Evolutionary conservation across 2,888 invertebrate genomes (phyloP).

Genomic region (Halocaridina rubra): DNA sequence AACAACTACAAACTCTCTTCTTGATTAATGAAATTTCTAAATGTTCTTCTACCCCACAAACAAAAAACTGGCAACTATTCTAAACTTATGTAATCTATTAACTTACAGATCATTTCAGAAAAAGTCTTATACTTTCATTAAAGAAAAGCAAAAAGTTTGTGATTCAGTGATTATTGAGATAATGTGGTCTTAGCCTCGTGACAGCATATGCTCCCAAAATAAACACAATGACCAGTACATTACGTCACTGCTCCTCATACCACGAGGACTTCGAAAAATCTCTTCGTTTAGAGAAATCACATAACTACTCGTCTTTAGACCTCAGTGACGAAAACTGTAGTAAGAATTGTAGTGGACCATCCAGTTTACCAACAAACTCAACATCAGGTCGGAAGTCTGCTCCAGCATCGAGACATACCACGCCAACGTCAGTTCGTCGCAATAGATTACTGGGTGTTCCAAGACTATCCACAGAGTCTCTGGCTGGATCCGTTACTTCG

Average conservation of each 20-base stretch:
- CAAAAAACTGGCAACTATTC: too few species aligned
- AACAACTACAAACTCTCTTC: too few species aligned
- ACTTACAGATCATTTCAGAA: too few species aligned
- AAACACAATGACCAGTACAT: conserved; percentile 1
- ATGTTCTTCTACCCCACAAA: too few species aligned
- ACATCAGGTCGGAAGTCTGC: neutral
- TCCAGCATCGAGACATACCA: conserved; percentile 20
- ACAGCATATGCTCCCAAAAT: too few species aligned
- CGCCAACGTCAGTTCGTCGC: neutral
- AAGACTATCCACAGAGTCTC: conserved; percentile 13
- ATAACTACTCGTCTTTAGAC: neutral
- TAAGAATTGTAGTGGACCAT: conserved; percentile 13
- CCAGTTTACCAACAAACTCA: conserved; percentile 4
- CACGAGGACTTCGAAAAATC: neutral
- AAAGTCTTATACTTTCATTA: too few species aligned
- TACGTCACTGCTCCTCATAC: neutral
- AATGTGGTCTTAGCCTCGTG: too few species aligned
- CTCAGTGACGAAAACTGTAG: neutral
- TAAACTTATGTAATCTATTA: too few species aligned
- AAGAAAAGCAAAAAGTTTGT: too few species aligned
- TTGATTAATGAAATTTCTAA: too few species aligned
- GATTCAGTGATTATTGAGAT: too few species aligned
- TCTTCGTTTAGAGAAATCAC: neutral
- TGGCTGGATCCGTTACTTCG: neutral
- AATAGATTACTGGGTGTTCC: conserved; percentile 12